Percentiles rank a stretch among this genome's conserved stretches.
Evolutionary conservation across 2,113 vertebrate genomes (phyloP).

Genomic region (Calyptomena viridis): DNA sequence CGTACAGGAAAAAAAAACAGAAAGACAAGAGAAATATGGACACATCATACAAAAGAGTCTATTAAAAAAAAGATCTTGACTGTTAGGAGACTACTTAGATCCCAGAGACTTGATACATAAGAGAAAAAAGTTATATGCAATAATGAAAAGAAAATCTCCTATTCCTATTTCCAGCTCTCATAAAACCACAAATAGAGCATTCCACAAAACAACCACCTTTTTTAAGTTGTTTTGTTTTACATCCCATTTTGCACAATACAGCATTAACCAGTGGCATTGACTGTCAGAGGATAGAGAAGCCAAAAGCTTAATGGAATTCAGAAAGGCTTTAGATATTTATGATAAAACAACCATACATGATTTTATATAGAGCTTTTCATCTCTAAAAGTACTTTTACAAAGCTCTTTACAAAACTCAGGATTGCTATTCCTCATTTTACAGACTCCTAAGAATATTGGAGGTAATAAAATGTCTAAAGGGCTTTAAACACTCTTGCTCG

Average conservation of each 20-base stretch:
- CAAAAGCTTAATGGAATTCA: slow-evolving; percentile 29
- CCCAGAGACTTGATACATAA: neutral
- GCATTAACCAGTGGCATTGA: neutral
- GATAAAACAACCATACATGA: slow-evolving; percentile 30
- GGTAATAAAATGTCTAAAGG: slow-evolving; percentile 26
- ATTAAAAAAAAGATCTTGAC: neutral
- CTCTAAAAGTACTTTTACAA: slow-evolving; percentile 25
- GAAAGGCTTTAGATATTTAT: slow-evolving; percentile 17
- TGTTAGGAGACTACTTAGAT: neutral
- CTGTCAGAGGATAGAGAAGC: neutral
- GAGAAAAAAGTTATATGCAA: neutral
- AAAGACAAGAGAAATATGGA: neutral
- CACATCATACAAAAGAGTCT: neutral
- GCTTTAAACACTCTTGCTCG: slow-evolving; percentile 8
- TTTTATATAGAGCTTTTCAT: slow-evolving; percentile 37
- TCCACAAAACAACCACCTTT: neutral
- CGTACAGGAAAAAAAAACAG: neutral
- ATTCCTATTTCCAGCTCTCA: neutral
- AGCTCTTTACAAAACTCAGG: slow-evolving; percentile 31
- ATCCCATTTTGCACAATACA: neutral
- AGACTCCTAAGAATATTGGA: neutral
- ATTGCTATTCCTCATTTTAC: neutral
- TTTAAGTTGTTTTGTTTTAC: neutral
- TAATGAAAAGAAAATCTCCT: neutral
- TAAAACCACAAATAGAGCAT: neutral